These are phyloP conservation scores for Tetragonula carbonaria DNA, from an alignment of 2,888 invertebrate species.

Conservation along the genomic window DNA sequence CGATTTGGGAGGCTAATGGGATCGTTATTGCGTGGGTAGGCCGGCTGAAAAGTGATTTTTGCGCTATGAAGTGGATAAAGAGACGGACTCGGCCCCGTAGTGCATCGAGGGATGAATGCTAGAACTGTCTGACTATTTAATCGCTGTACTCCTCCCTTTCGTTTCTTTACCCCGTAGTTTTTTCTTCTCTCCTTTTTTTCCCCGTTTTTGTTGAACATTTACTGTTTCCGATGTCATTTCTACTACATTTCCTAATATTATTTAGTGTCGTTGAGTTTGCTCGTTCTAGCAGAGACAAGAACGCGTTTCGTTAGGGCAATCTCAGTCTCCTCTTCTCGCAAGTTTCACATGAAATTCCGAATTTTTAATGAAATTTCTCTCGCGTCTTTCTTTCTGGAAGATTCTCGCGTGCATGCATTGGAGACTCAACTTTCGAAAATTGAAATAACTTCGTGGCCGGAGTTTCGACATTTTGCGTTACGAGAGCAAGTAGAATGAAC, in stretches of 20 bases:
- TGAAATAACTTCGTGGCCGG: not conserved
- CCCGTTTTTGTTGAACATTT: no score
- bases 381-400: not conserved
- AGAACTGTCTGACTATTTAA: not conserved
- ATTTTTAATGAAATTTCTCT: not conserved
- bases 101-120: constrained; percentile 4
- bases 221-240: no score
- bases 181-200: no score
- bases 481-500: not conserved
- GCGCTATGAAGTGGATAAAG: constrained; percentile 41
- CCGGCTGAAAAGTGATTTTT: constrained; percentile 56
- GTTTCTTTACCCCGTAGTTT: no score
- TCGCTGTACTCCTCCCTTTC: not conserved
- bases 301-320: no score
- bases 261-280: no score
- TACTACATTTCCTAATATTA: no score
- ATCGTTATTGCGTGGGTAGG: constrained; percentile 53
- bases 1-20: constrained; percentile 48
- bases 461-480: not conserved
- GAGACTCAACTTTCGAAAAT: not conserved
- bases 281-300: no score
- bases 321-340: not conserved
- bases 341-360: not conserved
- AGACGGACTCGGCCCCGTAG: constrained; percentile 22
- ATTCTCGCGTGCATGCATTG: not conserved